Conservation (phyloP, 2,113 vertebrate species). For the Arizona elegans region DNA sequence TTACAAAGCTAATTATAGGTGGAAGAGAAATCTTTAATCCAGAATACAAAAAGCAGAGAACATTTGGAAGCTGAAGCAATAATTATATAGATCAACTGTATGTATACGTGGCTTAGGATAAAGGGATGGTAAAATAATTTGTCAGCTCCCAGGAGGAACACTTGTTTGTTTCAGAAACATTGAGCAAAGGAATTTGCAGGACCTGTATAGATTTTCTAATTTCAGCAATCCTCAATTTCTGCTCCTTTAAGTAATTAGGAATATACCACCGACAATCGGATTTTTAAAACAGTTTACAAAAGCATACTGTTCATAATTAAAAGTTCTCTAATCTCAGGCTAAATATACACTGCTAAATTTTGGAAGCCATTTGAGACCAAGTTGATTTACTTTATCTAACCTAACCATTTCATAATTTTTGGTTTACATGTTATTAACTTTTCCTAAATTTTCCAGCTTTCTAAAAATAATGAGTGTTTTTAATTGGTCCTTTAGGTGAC, state of each 20-base stretch:
- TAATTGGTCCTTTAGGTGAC: constrained; percentile 76
- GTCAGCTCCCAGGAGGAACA: background rate
- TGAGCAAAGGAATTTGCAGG: background rate
- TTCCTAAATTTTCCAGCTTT: constrained; percentile 28
- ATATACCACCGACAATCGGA: background rate
- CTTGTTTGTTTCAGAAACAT: background rate
- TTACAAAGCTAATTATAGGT: background rate
- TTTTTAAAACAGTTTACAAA: background rate
- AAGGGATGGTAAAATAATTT: background rate
- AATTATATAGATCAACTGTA: background rate
- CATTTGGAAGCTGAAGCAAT: background rate
- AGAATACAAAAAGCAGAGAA: constrained; percentile 6
- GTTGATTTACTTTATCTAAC: background rate
- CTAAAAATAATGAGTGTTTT: constrained; percentile 15
- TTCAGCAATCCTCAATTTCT: background rate
- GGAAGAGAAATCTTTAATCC: background rate
- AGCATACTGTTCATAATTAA: background rate
- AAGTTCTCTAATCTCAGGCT: background rate
- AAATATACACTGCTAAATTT: background rate
- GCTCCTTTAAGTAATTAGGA: background rate
- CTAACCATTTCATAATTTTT: background rate
- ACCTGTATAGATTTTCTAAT: background rate
- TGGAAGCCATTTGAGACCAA: background rate
- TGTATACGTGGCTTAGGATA: background rate
- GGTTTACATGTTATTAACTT: constrained; percentile 15